These are phyloP conservation scores for Chymomyza costata DNA, from an alignment of 1,140 invertebrate species.

Conservation along the genomic window DNA sequence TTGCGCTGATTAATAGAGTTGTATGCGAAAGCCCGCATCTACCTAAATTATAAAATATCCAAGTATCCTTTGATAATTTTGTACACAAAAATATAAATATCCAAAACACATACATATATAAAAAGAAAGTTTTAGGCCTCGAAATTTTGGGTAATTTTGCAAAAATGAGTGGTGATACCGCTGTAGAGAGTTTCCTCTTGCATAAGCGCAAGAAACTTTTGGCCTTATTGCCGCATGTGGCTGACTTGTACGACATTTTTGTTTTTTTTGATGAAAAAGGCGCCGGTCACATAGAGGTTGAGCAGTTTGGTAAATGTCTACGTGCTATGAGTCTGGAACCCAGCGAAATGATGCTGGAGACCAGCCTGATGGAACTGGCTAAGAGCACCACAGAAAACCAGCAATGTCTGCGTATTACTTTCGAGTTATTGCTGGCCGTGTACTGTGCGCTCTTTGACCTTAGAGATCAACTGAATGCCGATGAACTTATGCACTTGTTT, in stretches of 20 bases:
- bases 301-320: constrained; percentile 53
- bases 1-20: too few species aligned
- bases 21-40: too few species aligned
- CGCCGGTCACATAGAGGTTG: constrained; percentile 10
- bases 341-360: constrained; percentile 49
- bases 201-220: not conserved
- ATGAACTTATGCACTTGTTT: constrained; percentile 50
- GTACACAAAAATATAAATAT: too few species aligned
- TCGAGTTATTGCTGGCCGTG: constrained; percentile 35
- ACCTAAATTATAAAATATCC: too few species aligned
- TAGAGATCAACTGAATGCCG: constrained; percentile 18
- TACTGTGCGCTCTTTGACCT: constrained; percentile 27
- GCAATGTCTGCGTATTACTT: constrained; percentile 8
- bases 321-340: constrained; percentile 70
- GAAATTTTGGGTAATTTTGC: too few species aligned
- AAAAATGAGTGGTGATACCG: too few species aligned
- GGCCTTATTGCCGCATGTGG: constrained; percentile 4
- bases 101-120: too few species aligned
- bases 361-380: constrained; percentile 6
- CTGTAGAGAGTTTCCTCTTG: too few species aligned
- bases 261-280: constrained; percentile 21
- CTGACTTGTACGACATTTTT: constrained; percentile 18
- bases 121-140: too few species aligned
- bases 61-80: too few species aligned
- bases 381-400: not conserved